phyloP scores from a whole-genome alignment of 2,888 invertebrate genomes.

The Trachelus iudaicus region DNA sequence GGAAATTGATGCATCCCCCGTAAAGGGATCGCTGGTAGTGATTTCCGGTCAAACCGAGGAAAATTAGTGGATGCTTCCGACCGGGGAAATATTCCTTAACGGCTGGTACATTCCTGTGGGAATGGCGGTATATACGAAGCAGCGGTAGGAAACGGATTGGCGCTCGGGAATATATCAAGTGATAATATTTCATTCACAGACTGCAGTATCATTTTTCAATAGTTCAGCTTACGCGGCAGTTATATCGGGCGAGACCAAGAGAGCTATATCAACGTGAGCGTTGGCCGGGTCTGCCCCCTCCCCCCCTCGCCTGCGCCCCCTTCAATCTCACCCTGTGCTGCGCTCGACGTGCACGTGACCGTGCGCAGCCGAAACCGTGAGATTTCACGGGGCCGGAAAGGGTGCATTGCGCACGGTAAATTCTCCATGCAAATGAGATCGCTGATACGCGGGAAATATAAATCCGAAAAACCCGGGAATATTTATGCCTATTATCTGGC shows the following conservation, averaged over 20 bases:
- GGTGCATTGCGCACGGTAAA: slow-evolving; percentile 46
- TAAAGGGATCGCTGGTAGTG: no score
- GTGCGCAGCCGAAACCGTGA: not conserved
- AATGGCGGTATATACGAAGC: no score
- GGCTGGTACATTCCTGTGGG: no score
- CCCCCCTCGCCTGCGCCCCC: not conserved
- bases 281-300: not conserved
- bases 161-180: slow-evolving; percentile 23
- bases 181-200: slow-evolving; percentile 58
- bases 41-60: no score
- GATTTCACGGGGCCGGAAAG: not conserved
- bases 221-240: slow-evolving; percentile 44
- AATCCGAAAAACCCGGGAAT: slow-evolving; percentile 57
- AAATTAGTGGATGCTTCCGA: no score
- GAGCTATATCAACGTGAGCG: slow-evolving; percentile 42
- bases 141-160: no score
- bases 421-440: slow-evolving; percentile 62
- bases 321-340: not conserved
- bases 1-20: no score
- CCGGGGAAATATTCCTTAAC: no score
- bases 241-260: slow-evolving; percentile 34
- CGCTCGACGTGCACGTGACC: slow-evolving; percentile 19
- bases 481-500: slow-evolving; percentile 61
- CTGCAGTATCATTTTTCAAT: slow-evolving; percentile 59
- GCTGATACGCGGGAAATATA: slow-evolving; percentile 60